Evolutionary conservation across 2,888 invertebrate species (phyloP), one percentile per base, ranked within the genome.

Genomic region (Cremastobaeus sp.): DNA sequence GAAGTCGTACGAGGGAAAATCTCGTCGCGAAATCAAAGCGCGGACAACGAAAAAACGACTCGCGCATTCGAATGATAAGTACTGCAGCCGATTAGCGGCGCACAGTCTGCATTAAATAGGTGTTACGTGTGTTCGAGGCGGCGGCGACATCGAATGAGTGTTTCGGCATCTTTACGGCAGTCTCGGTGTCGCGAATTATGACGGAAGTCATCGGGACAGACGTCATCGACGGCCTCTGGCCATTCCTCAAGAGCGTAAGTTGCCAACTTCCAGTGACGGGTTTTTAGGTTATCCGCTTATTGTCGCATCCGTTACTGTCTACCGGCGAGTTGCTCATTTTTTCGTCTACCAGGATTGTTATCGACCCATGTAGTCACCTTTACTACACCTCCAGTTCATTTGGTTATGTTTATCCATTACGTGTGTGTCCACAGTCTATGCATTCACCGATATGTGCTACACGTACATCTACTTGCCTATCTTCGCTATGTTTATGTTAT

Each of bases 221-320:
- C 86, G 92, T 93, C 89, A 92, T 95, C 82, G 93, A 93, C 70
- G 93, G 93, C 82, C 92, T 94, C 84, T 90, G 94, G 88, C 91
- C 93, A n/a, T 95, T 93, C 88, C 88, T 95, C 59, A 90, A 92
- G 84, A 94, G 93, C 88, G 95, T 95, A 90, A 93, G 50, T 71
- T 5, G 11, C 34, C 34, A 11, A 6, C 25, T 8, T n/a, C n/a
- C n/a, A n/a, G n/a, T n/a, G n/a, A n/a, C n/a, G n/a, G n/a, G n/a
- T n/a, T 32, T 32, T 32, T 6, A 32, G 34, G 34, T 32, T 32
- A 32, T 32, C 6, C 11, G n/a, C n/a, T n/a, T n/a, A n/a, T n/a
- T n/a, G n/a, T n/a, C n/a, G n/a, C n/a, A n/a, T n/a, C n/a, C n/a
- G n/a, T n/a, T n/a, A n/a, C n/a, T n/a, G n/a, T n/a, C n/a, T n/a